These are phyloP conservation scores for Parnassius apollo DNA, from an alignment of 2,888 invertebrate genomes.

Conservation along the genomic window DNA sequence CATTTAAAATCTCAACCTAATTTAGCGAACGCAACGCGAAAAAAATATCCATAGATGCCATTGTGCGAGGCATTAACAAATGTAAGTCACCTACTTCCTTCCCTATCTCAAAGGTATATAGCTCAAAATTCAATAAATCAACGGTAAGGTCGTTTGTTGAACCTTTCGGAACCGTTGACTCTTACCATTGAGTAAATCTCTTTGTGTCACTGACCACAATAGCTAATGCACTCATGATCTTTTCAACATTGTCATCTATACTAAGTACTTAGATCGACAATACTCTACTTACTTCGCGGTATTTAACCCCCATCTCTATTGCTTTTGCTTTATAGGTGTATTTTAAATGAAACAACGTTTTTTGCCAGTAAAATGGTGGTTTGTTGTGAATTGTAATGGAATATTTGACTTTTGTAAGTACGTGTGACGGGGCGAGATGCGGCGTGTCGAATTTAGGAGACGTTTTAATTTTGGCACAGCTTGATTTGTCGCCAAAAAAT, in stretches of 20 bases:
- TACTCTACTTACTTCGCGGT: constrained; percentile 23
- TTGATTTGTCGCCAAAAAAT: constrained; percentile 35
- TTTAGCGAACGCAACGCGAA: constrained; percentile 44
- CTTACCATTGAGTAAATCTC: constrained; percentile 53
- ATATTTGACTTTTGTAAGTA: constrained; percentile 75
- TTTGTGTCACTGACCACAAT: constrained; percentile 61
- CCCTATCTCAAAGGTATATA: constrained; percentile 9
- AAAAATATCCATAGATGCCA: constrained; percentile 30
- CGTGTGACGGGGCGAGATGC: constrained; percentile 69
- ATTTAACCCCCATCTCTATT: constrained; percentile 17
- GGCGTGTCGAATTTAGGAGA: constrained; percentile 54
- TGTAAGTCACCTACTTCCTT: constrained; percentile 4
- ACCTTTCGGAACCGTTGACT: constrained; percentile 59
- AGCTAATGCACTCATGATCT: constrained; percentile 76
- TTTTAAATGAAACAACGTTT: constrained; percentile 24
- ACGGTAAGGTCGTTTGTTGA: constrained; percentile 23
- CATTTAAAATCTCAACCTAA: constrained; percentile 68
- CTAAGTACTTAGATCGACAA: constrained; percentile 61
- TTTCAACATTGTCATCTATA: constrained; percentile 75
- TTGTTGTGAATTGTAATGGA: constrained; percentile 59
- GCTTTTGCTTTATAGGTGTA: constrained; percentile 26
- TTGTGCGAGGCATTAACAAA: constrained; percentile 25
- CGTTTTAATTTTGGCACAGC: constrained; percentile 59
- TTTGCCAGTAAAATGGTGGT: constrained; percentile 27
- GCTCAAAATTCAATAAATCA: constrained; percentile 7